Evolutionary conservation across 2,113 vertebrate species (phyloP).

Genomic region (Muntiacus reevesi): DNA sequence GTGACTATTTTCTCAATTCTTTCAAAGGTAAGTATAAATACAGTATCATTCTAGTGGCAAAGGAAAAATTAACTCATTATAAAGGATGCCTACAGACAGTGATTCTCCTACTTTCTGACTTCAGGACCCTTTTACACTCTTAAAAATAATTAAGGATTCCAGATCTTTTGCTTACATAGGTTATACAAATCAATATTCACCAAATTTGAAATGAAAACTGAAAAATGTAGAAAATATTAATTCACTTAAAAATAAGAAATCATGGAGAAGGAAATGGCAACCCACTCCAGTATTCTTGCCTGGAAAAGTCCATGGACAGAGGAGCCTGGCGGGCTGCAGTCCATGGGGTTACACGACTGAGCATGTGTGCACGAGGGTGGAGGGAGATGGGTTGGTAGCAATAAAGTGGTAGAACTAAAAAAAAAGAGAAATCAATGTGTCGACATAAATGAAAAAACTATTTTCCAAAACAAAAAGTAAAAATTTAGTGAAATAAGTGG

Average conservation of each 20-base stretch:
- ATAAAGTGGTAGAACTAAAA: no score
- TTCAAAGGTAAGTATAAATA: background rate
- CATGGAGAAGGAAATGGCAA: background rate
- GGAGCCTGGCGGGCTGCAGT: no score
- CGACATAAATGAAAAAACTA: background rate
- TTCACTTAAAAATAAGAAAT: constrained; percentile 28
- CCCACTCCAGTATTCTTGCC: no score
- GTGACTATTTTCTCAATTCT: background rate
- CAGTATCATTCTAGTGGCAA: background rate
- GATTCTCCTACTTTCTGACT: background rate
- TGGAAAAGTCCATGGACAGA: no score
- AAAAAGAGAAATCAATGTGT: background rate
- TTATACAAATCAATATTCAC: background rate
- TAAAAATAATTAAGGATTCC: background rate
- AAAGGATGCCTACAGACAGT: background rate
- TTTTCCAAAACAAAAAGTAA: constrained; percentile 13
- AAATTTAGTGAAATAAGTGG: background rate
- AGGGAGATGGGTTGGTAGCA: no score
- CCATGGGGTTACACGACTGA: no score
- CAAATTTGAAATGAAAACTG: constrained; percentile 20
- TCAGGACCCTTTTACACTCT: background rate
- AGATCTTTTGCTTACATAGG: background rate
- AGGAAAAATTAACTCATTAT: background rate
- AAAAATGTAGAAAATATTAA: background rate
- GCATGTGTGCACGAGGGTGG: no score